Conservation (phyloP, 2,888 invertebrate species). For the Physocephala rufipes region DNA sequence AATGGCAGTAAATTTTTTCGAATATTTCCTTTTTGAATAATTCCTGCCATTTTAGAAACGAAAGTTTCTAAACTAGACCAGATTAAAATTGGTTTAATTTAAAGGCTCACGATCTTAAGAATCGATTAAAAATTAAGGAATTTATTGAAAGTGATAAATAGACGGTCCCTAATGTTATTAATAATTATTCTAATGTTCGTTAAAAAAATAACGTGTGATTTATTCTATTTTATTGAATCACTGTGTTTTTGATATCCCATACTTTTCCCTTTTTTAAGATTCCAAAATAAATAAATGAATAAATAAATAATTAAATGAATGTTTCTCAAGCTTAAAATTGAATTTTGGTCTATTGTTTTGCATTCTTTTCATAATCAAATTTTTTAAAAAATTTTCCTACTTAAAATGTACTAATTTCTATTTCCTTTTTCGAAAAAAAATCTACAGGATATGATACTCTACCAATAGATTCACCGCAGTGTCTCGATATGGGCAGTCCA, state of each 20-base stretch:
- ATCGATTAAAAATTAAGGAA: no score
- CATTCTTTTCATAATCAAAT: neutral
- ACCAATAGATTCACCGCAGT: conserved; percentile 97
- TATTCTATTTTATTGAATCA: conserved; percentile 33
- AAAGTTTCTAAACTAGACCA: no score
- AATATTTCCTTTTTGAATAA: no score
- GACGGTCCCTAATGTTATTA: no score
- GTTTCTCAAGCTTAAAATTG: neutral
- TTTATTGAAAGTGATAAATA: no score
- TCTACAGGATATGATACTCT: conserved; percentile 92
- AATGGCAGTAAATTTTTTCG: no score
- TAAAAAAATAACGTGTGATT: conserved; percentile 24
- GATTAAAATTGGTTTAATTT: no score
- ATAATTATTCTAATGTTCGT: conserved; percentile 19
- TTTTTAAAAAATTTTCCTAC: neutral
- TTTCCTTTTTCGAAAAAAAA: neutral
- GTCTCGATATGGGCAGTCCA: conserved; percentile 82
- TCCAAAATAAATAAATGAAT: neutral
- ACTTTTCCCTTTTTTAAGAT: conserved; percentile 36
- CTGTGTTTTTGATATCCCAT: conserved; percentile 32
- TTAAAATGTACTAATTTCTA: neutral
- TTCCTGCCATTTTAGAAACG: no score
- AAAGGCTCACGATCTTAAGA: no score
- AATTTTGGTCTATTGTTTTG: conserved; percentile 3
- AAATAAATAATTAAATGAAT: no score